Evolutionary conservation across 2,797 vertebrate species (phyloP).

Genomic region (Coilia nasus): DNA sequence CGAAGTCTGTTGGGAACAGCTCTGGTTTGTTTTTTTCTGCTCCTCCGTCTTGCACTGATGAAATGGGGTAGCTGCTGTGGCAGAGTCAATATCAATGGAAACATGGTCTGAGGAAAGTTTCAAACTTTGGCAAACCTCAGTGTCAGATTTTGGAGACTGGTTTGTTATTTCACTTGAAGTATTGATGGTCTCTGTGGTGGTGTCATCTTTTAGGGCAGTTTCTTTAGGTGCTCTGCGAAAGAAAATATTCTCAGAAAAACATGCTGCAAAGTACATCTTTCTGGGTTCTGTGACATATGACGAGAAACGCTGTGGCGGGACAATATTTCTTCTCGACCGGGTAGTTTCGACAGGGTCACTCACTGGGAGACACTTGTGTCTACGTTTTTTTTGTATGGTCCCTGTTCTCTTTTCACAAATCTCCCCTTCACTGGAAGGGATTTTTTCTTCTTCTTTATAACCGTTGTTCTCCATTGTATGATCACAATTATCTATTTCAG

Average conservation of each 20-base stretch:
- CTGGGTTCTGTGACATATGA: constrained; percentile 86
- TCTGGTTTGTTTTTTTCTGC: not conserved
- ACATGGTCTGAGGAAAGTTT: not conserved
- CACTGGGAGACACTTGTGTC: constrained; percentile 38
- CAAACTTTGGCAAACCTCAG: not conserved
- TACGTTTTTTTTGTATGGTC: not conserved
- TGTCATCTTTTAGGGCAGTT: constrained; percentile 44
- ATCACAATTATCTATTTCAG: constrained; percentile 37
- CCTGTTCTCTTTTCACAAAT: constrained; percentile 4
- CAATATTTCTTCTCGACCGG: constrained; percentile 82
- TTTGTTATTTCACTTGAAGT: constrained; percentile 8
- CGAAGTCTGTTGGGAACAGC: not conserved
- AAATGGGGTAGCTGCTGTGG: not conserved
- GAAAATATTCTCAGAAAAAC: constrained; percentile 76
- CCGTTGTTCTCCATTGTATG: constrained; percentile 12
- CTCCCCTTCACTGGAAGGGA: not conserved
- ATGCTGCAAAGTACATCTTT: constrained; percentile 75
- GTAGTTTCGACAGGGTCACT: constrained; percentile 61
- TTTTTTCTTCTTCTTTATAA: constrained; percentile 26
- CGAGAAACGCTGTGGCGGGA: constrained; percentile 87
- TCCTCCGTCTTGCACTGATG: not conserved
- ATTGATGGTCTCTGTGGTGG: constrained; percentile 8
- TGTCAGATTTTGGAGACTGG: not conserved
- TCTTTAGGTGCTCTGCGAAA: constrained; percentile 67
- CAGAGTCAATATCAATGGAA: not conserved